Percentiles rank a stretch among this genome's conserved stretches.
Conservation (phyloP, 1,140 invertebrate genomes). For the Drosophila bifasciata region DNA sequence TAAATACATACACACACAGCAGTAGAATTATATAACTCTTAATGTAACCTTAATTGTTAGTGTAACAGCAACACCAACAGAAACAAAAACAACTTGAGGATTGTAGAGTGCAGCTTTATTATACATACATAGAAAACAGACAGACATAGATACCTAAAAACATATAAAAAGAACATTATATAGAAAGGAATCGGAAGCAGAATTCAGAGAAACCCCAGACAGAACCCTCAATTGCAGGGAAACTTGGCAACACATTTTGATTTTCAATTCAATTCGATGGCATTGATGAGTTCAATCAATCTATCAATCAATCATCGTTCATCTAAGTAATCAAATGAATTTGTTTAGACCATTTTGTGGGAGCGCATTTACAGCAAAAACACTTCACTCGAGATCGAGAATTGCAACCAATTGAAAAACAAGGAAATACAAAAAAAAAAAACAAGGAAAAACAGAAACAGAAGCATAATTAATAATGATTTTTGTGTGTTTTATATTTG, state of each 20-base stretch:
- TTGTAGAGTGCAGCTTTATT: conserved; percentile 68
- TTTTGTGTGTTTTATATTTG: conserved; percentile 50
- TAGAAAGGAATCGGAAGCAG: conserved; percentile 17
- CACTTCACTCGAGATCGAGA: conserved; percentile 16
- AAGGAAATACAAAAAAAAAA: conserved; percentile 12
- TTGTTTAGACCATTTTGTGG: conserved; percentile 55
- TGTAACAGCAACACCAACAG: conserved; percentile 34
- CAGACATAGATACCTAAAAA: conserved; percentile 9
- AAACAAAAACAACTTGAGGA: conserved; percentile 1
- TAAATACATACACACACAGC: conserved; percentile 13
- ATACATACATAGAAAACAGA: conserved; percentile 27
- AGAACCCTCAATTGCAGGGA: conserved; percentile 33
- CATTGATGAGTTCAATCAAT: too few relatives aligned
- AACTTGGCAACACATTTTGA: conserved; percentile 68
- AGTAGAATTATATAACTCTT: conserved; percentile 45
- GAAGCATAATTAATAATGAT: not conserved
- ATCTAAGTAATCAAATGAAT: conserved; percentile 37
- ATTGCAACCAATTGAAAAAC: conserved; percentile 31
- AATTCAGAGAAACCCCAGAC: conserved; percentile 11
- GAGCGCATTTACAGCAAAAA: conserved; percentile 67
- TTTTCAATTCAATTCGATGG: conserved; percentile 45
- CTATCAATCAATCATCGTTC: too few relatives aligned
- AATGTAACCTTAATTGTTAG: conserved; percentile 57
- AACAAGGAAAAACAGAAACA: conserved; percentile 13
- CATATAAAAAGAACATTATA: not conserved